Percentiles rank a stretch among this genome's conserved stretches.
Conservation (phyloP, 2,113 vertebrate species). For the Barnardius zonarius region DNA sequence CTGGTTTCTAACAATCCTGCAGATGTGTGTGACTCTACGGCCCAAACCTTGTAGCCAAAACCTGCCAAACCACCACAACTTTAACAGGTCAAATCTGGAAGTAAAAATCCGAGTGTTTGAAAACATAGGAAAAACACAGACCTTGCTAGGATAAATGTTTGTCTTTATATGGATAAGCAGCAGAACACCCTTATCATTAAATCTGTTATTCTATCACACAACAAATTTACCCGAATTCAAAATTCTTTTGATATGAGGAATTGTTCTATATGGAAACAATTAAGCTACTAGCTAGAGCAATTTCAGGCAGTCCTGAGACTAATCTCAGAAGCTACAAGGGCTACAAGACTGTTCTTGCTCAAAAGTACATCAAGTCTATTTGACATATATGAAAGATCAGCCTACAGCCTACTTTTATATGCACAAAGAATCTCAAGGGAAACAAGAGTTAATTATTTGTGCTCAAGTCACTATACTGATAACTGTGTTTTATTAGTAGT, state of each 20-base stretch:
- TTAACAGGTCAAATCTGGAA: neutral
- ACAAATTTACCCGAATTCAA: constrained; percentile 15
- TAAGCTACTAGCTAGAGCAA: constrained; percentile 24
- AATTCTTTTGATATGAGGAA: constrained; percentile 38
- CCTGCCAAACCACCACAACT: neutral
- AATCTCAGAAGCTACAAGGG: neutral
- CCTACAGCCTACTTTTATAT: neutral
- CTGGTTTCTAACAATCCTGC: neutral
- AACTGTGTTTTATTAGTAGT: neutral
- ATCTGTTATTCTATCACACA: constrained; percentile 24
- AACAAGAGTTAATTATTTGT: neutral
- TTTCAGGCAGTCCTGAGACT: constrained; percentile 19
- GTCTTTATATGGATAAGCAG: neutral
- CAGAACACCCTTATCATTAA: constrained; percentile 36
- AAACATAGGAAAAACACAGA: neutral
- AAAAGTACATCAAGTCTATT: neutral
- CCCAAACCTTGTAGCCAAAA: neutral
- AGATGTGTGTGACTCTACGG: neutral
- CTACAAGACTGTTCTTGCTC: constrained; percentile 1
- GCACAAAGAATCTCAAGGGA: neutral
- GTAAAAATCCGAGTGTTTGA: neutral
- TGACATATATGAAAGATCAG: neutral
- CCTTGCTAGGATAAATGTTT: constrained; percentile 19
- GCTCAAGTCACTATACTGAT: neutral
- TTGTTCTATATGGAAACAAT: constrained; percentile 44